Evolutionary conservation across 2,113 vertebrate genomes (phyloP), one percentile per base, ranked within the genome.

Genomic region (Capreolus pygargus): DNA sequence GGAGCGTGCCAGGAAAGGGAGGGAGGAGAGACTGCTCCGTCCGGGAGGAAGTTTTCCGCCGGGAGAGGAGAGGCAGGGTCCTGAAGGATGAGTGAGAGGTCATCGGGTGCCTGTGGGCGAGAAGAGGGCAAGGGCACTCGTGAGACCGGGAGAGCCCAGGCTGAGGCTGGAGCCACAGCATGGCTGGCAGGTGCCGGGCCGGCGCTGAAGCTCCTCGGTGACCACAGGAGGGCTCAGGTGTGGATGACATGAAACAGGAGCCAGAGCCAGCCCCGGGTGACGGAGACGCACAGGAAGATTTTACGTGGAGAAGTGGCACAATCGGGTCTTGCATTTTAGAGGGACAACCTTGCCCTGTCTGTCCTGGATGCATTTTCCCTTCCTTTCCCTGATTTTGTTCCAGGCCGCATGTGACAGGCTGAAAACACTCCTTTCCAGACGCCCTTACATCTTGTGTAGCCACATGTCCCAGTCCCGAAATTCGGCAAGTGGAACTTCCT

Each of bases 191-290:
- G 5, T 30, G 3, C 15, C 4, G 3, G 82, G 6, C 7, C 28
- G 4, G 16, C 54, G 1, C 21, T 36, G 58, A 23, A 36, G 14
- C 25, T 43, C 14, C 52, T 55, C 0, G 1, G 45, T 14, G 33
- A 27, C 90, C 28, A 7, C 21, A 61, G 5, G n/a, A 39, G 25
- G 87, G 47, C 39, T 54, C 17, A 4, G 1, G 58, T 76, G 4
- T 45, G 36, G 47, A 8, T 43, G 50, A 33, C 54, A 1, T 1
- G 10, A 15, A 12, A 30, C 25, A 50, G 57, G 83, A 39, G 83
- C 33, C 36, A 45, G 57, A 6, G 12, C 12, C 5, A n/a, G 58
- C 39, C 52, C 19, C 43, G 16, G 13, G 67, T 19, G 1, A 11
- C 7, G 33, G 4, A 43, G 45, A 45, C 19, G 14, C n/a, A 23